Base-by-base conservation (phyloP, 2,888 invertebrate genomes). In the Dioctria rufipes region DNA sequence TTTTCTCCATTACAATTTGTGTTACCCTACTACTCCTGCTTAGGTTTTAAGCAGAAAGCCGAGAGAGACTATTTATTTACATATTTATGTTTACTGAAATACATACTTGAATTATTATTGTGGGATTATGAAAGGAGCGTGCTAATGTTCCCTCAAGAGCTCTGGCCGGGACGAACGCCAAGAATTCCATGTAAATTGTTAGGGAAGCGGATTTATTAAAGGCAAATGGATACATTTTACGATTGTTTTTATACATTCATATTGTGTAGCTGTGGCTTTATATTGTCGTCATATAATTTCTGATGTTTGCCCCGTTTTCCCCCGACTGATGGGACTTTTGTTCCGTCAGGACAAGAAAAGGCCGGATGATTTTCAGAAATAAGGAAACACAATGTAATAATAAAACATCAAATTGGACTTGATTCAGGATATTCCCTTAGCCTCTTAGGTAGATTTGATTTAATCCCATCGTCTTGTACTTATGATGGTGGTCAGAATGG, bases 21-120 rank as follows among this genome's bases (percentile, higher is more conserved):
- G 25, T 25, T 25, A 25, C 25, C 25, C 25, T 25, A 25, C 25
- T 25, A 54, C n/a, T n/a, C 54, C 54, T 4, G n/a, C 54, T 11
- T 54, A 11, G 11, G 4, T 54, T 54, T 11, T 4, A 54, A 46
- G 9, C 54, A 54, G 25, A 25, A 25, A 8, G 4, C 54, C 54
- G 54, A 54, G 11, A 3, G 54, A 54, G 11, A 54, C 69, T 69
- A 49, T 46, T 69, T 49, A 69, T 69, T 69, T 69, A 49, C 69
- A 69, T 69, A 69, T 69, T 69, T 69, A 69, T 69, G 69, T 69
- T 69, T n/a, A 69, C 69, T 25, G 69, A 49, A 69, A 25, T 40
- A 25, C 25, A 25, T 25, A 37, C 69, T 69, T 46, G 51, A 69
- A 69, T 69, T 69, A 69, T 63, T 69, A 69, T 69, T 46, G 25